Conservation (phyloP, 92 coral and sea anemone genomes). For the Epizoanthus illoricatus region DNA sequence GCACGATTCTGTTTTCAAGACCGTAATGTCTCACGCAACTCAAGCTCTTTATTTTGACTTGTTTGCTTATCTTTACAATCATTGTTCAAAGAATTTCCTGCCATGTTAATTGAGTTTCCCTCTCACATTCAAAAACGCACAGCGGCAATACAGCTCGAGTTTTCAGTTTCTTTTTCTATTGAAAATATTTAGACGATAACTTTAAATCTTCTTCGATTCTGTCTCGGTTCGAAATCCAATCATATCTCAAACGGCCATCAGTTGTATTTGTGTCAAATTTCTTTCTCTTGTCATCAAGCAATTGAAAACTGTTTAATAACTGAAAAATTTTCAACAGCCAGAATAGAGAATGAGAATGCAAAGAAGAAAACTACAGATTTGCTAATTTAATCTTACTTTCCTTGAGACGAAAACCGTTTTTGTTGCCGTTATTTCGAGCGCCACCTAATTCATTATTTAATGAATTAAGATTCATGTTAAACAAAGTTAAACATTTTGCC, state of each 20-base stretch:
- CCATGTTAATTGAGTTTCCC: slow-evolving; percentile 39
- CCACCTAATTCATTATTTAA: not conserved
- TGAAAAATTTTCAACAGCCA: not conserved
- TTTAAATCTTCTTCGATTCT: not conserved
- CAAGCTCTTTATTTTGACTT: slow-evolving; percentile 10
- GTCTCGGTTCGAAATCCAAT: not conserved
- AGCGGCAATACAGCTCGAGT: not conserved
- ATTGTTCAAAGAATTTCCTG: slow-evolving; percentile 38
- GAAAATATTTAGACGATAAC: not conserved
- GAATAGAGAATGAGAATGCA: slow-evolving; percentile 4
- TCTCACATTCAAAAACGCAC: slow-evolving; percentile 3
- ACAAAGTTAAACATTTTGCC: not conserved
- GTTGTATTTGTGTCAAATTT: slow-evolving; percentile 10
- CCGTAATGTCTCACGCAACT: slow-evolving; percentile 40
- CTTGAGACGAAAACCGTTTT: not conserved
- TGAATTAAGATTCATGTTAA: not conserved
- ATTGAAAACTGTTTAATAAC: slow-evolving; percentile 22
- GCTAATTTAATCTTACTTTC: slow-evolving; percentile 12
- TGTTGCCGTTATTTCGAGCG: not conserved
- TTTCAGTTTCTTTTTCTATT: not conserved
- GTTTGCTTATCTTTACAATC: slow-evolving; percentile 42
- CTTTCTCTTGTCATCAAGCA: slow-evolving; percentile 30
- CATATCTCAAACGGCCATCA: not conserved
- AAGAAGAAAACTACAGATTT: not conserved
- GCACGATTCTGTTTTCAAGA: slow-evolving; percentile 21